These are phyloP conservation scores for Drosophila vallismaia DNA, from an alignment of 2,888 invertebrate species.

Conservation along the genomic window DNA sequence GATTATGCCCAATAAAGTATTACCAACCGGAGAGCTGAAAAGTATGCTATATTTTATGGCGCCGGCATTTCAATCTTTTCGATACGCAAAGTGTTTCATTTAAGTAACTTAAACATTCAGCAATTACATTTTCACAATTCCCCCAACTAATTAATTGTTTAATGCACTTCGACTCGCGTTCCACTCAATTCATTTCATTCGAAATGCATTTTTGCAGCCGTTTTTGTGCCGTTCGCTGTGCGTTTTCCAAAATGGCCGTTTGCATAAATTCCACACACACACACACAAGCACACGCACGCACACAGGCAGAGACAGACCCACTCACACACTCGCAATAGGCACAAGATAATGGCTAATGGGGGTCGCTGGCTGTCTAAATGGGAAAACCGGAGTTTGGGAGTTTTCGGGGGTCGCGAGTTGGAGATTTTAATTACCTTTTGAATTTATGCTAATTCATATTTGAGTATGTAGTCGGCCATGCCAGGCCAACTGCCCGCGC, in stretches of 20 bases:
- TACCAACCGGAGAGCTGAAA: not conserved
- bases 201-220: conserved; percentile 30
- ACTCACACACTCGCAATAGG: conserved; percentile 19
- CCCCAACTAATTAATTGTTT: conserved; percentile 72
- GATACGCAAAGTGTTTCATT: conserved; percentile 12
- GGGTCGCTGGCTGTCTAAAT: conserved; percentile 23
- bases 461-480: conserved; percentile 69
- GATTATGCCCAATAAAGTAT: conserved; percentile 9
- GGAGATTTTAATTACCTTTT: conserved; percentile 80
- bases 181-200: conserved; percentile 9
- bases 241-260: conserved; percentile 48
- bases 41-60: not conserved
- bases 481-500: conserved; percentile 30
- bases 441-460: conserved; percentile 80
- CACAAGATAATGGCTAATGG: conserved; percentile 69
- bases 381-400: not conserved
- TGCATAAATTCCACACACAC: conserved; percentile 56
- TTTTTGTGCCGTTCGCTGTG: conserved; percentile 10
- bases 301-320: conserved; percentile 23
- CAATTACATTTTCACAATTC: conserved; percentile 38
- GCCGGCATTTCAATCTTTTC: conserved; percentile 28
- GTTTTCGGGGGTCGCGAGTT: conserved; percentile 9
- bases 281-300: conserved; percentile 15
- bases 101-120: conserved; percentile 36
- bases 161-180: conserved; percentile 58